Evolutionary conservation across 1,140 invertebrate species (phyloP), one percentile per base, ranked within the genome.

Genomic region (Grapholita molesta): DNA sequence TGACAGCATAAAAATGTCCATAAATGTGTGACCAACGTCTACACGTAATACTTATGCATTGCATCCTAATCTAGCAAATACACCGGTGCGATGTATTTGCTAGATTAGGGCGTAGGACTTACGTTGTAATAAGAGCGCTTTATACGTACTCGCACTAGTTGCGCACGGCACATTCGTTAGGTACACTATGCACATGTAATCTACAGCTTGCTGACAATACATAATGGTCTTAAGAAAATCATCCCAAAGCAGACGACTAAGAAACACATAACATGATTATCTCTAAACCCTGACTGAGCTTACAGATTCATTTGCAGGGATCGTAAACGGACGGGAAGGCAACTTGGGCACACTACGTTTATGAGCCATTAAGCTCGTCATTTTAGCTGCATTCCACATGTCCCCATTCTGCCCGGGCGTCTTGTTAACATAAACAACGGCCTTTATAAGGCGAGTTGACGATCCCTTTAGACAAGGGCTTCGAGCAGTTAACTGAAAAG

Each of bases 361-460:
- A 61, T 28, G 55, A 61, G 12, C 25, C 55, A 61, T 61, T 61
- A 61, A 61, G 55, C 55, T 30, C 55, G 55, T 61, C 55, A 61
- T 61, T 61, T 61, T n/a, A 61, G 55, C 55, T 61, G 55, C 55
- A 61, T 61, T 61, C n/a, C 55, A 61, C 55, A 61, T 61, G 55
- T 61, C 55, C 55, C 24, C 21, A 11, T 18, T 24, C 55, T 8
- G 23, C 24, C 23, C 53, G 53, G 24, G 24, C 23, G 53, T 61
- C 55, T 61, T 61, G 55, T 61, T 61, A 61, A 61, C 55, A 61
- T 61, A 61, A 61, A 61, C 55, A 61, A 61, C 55, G 55, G 25
- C 55, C 25, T 30, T 25, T 30, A 57, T 57, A 61, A 61, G 55
- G 15, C 55, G 24, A 28, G 23, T 28, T 61, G 55, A 61, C 55